Conservation (phyloP, 1,140 invertebrate species). For the Anastrepha ludens region DNA sequence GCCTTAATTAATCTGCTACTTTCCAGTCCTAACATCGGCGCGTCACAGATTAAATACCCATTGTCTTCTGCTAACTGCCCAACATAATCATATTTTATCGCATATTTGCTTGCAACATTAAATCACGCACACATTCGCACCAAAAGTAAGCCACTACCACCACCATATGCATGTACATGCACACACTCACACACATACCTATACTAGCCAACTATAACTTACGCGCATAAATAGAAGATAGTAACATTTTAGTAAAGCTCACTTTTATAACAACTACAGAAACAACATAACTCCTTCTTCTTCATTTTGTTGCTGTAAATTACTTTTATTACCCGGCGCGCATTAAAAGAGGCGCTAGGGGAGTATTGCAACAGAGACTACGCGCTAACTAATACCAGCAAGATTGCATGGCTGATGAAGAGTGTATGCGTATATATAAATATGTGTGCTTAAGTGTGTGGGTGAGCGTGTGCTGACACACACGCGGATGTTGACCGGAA, state of each 20-base stretch:
- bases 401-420: too few relatives aligned
- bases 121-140: conserved; percentile 31
- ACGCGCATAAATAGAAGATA: conserved; percentile 12
- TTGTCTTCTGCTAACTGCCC: conserved; percentile 41
- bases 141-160: not conserved
- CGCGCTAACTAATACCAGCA: not conserved
- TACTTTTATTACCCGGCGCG: conserved; percentile 44
- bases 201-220: not conserved
- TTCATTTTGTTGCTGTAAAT: conserved; percentile 45
- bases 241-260: conserved; percentile 36
- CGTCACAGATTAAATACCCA: conserved; percentile 49
- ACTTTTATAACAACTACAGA: conserved; percentile 21
- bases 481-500: conserved; percentile 43
- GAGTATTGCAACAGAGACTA: not conserved
- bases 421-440: not conserved
- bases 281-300: not conserved
- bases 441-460: not conserved
- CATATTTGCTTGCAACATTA: conserved; percentile 47
- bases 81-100: conserved; percentile 53
- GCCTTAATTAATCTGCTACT: conserved; percentile 30
- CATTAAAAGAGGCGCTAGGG: conserved; percentile 14
- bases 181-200: not conserved
- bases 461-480: not conserved
- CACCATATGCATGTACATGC: too few relatives aligned
- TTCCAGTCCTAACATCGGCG: not conserved